Evolutionary conservation across 2,888 invertebrate species (phyloP), one percentile per base, ranked within the genome.

Genomic region (Cephus rjabovi): DNA sequence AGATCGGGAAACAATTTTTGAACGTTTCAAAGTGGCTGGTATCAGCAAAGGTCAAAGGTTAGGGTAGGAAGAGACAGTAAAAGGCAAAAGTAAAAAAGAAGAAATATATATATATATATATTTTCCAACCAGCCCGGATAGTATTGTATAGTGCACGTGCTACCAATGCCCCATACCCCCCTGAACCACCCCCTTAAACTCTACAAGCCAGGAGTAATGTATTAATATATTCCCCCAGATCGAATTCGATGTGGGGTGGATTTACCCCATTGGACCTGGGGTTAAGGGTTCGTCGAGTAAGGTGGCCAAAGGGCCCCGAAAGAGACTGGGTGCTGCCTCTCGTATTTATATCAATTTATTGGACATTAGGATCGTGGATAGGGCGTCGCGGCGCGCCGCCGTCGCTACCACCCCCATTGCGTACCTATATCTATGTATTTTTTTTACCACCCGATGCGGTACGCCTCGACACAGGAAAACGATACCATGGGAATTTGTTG

Each of bases 261-360:
- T 40, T 40, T 40, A 40, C 40, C 40, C 40, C 40, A 40, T 40
- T 40, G 40, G 40, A 40, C 40, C 40, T 40, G 40, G 40, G 40
- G 40, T 40, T 40, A 40, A 40, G 40, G 40, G 40, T 40, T 40
- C 40, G 40, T 23, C 40, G 40, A 40, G 40, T 40, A 40, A 40
- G 40, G 40, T 40, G 40, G 40, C 40, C 40, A 40, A 40, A 40
- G 15, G 40, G 40, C 40, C 40, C 40, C 4, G 40, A 40, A 40
- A 15, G 40, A 40, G 40, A 40, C 40, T 40, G 40, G 40, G 40
- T 40, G 40, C 40, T 40, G 40, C 40, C 40, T 40, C 73, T 79
- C 79, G 79, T 79, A 79, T 79, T 79, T 79, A 79, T 79, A 79
- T 79, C 79, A 79, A 79, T 79, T 79, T 79, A 79, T 79, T 76